Evolutionary conservation across 2,113 vertebrate genomes (phyloP), one percentile per base, ranked within the genome.

Genomic region (Podarcis muralis): DNA sequence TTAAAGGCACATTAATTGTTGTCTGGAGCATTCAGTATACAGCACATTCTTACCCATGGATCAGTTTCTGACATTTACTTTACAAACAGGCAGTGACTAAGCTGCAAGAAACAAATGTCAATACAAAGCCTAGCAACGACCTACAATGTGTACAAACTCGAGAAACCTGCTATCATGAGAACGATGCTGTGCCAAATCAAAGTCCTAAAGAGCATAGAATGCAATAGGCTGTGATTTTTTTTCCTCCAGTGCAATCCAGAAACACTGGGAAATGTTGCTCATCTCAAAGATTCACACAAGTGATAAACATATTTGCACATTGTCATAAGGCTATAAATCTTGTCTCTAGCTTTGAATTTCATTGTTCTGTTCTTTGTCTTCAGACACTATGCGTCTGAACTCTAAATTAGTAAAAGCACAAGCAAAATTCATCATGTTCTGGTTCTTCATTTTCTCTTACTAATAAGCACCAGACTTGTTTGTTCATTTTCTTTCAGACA

Each of bases 401-500:
- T 95, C 95, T 94, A 95, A 95, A 94, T 90, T 90, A 91, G n/a
- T 89, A 96, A 96, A 95, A 96, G 96, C 92, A 89, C 96, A 95
- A 96, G 95, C 92, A 89, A 92, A 94, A 96, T 95, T 95, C 93
- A 95, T 96, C 95, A 95, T 93, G 92, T 93, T 96, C 94, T 94
- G 94, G 94, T 95, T 88, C 93, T 96, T 95, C 93, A 91, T 95
- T 95, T 95, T 94, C 88, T 81, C 86, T 92, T 94, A 91, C 84
- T 84, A 96, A 95, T 93, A 95, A 95, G 92, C 94, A 90, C 92
- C 94, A 95, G 95, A 95, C 95, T 96, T 95, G 92, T 94, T 96
- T 96, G 92, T 92, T 95, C 92, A 88, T 93, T 94, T 95, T 92
- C 91, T 93, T 95, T 93, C 53, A 81, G 94, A 90, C 89, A 92